A percentile compares a stretch with the other conserved stretches of the same genome.
Evolutionary conservation across 2,797 vertebrate genomes (phyloP).

Genomic region (Chelidonichthys spinosus): DNA sequence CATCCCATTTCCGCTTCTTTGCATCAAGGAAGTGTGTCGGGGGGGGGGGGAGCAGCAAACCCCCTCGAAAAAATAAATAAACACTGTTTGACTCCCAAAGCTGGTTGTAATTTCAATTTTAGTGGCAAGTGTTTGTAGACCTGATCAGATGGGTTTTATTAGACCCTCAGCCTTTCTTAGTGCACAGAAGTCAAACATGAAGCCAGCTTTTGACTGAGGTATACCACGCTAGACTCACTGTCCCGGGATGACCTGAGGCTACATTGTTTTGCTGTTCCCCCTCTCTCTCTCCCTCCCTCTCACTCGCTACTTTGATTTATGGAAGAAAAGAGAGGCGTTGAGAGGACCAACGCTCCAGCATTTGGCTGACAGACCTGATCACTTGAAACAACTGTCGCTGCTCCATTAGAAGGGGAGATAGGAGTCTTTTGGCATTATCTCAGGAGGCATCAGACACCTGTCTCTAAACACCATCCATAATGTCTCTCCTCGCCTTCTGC

Average conservation of each 20-base stretch:
- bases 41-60: slow-evolving; percentile 42
- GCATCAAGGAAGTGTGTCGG: slow-evolving; percentile 49
- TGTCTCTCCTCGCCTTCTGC: slow-evolving; percentile 47
- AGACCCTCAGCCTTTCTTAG: slow-evolving; percentile 15
- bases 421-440: slow-evolving; percentile 77
- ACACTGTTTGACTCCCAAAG: slow-evolving; percentile 59
- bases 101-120: slow-evolving; percentile 42
- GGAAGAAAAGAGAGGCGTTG: slow-evolving; percentile 53
- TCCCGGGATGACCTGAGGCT: slow-evolving; percentile 51
- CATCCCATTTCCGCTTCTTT: slow-evolving; percentile 74
- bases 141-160: slow-evolving; percentile 47
- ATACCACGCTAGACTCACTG: slow-evolving; percentile 32
- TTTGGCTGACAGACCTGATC: slow-evolving; percentile 79
- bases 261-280: slow-evolving; percentile 52
- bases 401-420: slow-evolving; percentile 77
- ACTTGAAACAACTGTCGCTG: slow-evolving; percentile 76
- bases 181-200: slow-evolving; percentile 40
- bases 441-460: slow-evolving; percentile 79
- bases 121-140: slow-evolving; percentile 26
- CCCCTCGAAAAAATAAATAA: slow-evolving; percentile 39
- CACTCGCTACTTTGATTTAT: slow-evolving; percentile 72
- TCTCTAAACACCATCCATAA: slow-evolving; percentile 81
- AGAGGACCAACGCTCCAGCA: slow-evolving; percentile 66
- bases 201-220: slow-evolving; percentile 32
- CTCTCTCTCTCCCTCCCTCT: slow-evolving; percentile 44